phyloP scores from a whole-genome alignment of 2,797 vertebrate genomes.

The Lindbergichthys nudifrons region DNA sequence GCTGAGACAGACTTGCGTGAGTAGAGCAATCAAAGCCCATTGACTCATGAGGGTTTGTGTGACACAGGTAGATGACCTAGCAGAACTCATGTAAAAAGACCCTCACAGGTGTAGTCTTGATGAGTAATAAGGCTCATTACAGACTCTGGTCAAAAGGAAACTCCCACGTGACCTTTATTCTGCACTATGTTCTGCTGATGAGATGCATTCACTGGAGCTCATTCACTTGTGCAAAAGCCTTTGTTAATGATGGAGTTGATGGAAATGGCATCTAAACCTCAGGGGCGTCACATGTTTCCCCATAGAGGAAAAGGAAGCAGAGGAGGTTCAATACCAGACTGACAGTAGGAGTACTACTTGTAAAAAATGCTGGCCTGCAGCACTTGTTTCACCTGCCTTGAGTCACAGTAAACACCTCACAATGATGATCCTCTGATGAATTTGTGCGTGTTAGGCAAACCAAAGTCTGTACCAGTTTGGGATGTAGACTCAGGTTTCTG shows the following conservation, averaged over 20 bases:
- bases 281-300: not conserved
- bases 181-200: not conserved
- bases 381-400: slow-evolving; percentile 23
- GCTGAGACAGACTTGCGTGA: slow-evolving; percentile 48
- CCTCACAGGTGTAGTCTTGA: slow-evolving; percentile 19
- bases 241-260: not conserved
- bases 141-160: slow-evolving; percentile 4
- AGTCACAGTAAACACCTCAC: slow-evolving; percentile 33
- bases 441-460: slow-evolving; percentile 27
- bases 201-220: not conserved
- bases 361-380: slow-evolving; percentile 29
- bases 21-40: slow-evolving; percentile 40
- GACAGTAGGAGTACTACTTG: slow-evolving; percentile 10
- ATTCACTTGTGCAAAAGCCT: not conserved
- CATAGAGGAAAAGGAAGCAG: slow-evolving; percentile 21
- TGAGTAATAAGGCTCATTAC: slow-evolving; percentile 3
- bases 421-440: slow-evolving; percentile 17
- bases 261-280: not conserved
- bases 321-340: slow-evolving; percentile 31
- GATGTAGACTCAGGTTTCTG: slow-evolving; percentile 61
- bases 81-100: slow-evolving; percentile 19
- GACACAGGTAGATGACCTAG: slow-evolving; percentile 13
- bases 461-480: slow-evolving; percentile 41
- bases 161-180: not conserved
- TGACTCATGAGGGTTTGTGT: slow-evolving; percentile 58